These are phyloP conservation scores for Chelon auratus DNA, from an alignment of 2,797 vertebrate genomes.

Conservation along the genomic window DNA sequence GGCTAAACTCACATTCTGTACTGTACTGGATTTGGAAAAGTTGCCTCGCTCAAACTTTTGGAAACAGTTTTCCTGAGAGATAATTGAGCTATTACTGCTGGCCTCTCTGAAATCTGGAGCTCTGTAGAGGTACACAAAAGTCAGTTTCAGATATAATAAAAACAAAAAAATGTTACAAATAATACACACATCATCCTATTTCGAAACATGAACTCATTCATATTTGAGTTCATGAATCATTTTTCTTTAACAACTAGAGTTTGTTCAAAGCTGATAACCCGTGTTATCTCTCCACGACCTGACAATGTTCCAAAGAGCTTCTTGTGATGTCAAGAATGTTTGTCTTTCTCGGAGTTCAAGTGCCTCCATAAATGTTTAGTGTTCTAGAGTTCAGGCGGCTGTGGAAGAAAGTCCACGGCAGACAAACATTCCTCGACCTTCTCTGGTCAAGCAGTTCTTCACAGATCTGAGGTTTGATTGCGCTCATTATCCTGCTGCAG, in stretches of 20 bases:
- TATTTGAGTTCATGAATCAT: too few relatives aligned
- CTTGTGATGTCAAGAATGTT: background rate
- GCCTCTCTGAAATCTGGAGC: conserved; percentile 22
- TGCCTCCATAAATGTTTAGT: background rate
- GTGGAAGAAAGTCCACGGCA: background rate
- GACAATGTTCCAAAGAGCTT: background rate
- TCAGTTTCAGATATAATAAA: too few relatives aligned
- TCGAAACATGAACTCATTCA: too few relatives aligned
- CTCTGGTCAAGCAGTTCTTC: too few relatives aligned
- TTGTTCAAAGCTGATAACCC: background rate
- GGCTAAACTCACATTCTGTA: conserved; percentile 4
- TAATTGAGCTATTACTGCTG: conserved; percentile 46
- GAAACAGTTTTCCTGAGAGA: conserved; percentile 31
- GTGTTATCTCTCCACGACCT: background rate
- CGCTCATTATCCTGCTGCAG: too few relatives aligned
- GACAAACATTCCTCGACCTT: too few relatives aligned
- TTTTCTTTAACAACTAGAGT: background rate
- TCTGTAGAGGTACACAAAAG: too few relatives aligned
- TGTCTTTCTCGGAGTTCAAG: background rate
- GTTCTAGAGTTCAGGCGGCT: background rate
- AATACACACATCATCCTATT: too few relatives aligned
- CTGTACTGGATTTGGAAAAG: conserved; percentile 28
- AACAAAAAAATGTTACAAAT: too few relatives aligned
- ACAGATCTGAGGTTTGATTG: too few relatives aligned
- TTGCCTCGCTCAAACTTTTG: conserved; percentile 17